These are phyloP conservation scores for Sebastes vulpes DNA, from an alignment of 2,797 vertebrate species.

Conservation along the genomic window DNA sequence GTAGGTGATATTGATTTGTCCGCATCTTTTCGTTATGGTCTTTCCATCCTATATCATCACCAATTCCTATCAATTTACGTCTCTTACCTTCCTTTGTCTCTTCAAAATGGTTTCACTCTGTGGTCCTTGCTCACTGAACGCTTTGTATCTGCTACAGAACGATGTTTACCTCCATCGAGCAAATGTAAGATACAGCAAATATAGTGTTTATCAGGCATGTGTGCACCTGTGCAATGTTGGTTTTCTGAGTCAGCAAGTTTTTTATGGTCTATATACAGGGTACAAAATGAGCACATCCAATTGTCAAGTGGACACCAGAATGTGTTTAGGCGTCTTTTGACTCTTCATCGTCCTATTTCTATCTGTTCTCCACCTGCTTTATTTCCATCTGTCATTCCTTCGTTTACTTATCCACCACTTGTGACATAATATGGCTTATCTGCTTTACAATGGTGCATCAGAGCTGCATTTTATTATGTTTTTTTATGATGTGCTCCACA, in stretches of 20 bases:
- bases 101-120: not conserved
- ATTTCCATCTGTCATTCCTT: not conserved
- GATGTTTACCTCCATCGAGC: not conserved
- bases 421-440: not conserved
- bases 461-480: constrained; percentile 4
- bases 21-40: not conserved
- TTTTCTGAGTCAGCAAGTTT: constrained; percentile 24
- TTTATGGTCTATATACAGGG: not conserved
- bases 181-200: constrained; percentile 28
- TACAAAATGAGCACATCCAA: not conserved
- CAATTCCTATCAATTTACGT: constrained; percentile 20
- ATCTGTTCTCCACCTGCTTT: not conserved
- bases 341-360: not conserved
- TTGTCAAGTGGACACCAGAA: not conserved
- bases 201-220: constrained; percentile 8
- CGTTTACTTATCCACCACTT: constrained; percentile 3
- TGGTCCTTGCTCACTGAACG: not conserved
- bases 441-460: not conserved
- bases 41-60: not conserved
- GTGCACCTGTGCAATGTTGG: constrained; percentile 10
- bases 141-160: not conserved
- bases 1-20: constrained; percentile 46
- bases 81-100: not conserved
- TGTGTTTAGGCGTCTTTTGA: not conserved
- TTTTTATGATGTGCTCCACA: constrained; percentile 1